Evolutionary conservation across 2,113 vertebrate genomes (phyloP), one percentile per base, ranked within the genome.

Genomic region (Urocitellus parryii): DNA sequence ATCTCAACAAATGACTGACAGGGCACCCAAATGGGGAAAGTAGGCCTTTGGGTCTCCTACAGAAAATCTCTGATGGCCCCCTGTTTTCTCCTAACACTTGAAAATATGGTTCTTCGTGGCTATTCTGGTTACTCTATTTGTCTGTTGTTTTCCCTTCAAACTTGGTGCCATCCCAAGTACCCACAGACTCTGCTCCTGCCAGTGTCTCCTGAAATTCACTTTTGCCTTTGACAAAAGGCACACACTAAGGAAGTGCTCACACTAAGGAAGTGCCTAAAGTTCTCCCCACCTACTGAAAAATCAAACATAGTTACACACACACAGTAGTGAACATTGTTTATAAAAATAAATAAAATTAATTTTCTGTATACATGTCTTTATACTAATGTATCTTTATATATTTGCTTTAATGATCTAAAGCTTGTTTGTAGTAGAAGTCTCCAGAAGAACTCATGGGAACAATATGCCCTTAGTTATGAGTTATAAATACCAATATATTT

Each of bases 291-390:
- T 58, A 27, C 6, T 37, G 53, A 61, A 51, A 32, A 81, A 65
- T 10, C 6, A 84, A 83, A 17, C 78, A 78, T 34, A 45, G 10
- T 78, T 51, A 80, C 67, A 68, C 32, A 68, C 4, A 70, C 25
- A 51, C 34, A 24, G 16, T 5, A 24, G 2, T 18, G 32, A 17
- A 77, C 12, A 32, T 53, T 63, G 4, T 65, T 96, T 63, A 72
- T 76, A 79, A 83, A 83, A 70, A 88, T 68, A 58, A 96, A 29
- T 24, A 61, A 42, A 67, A 42, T 53, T 70, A 77, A 77, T 82
- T 20, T 76, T 82, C 68, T 79, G 1, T 80, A 67, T 70, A 4
- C 8, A 20, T 80, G 5, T 24, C 7, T 37, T 96, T 73, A 85
- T 77, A 5, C 27, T 72, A 51, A 45, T 88, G 63, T 45, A 10